Evolutionary conservation across 2,113 vertebrate genomes (phyloP), one percentile per base, ranked within the genome.

Genomic region (Heterotilapia buettikoferi): DNA sequence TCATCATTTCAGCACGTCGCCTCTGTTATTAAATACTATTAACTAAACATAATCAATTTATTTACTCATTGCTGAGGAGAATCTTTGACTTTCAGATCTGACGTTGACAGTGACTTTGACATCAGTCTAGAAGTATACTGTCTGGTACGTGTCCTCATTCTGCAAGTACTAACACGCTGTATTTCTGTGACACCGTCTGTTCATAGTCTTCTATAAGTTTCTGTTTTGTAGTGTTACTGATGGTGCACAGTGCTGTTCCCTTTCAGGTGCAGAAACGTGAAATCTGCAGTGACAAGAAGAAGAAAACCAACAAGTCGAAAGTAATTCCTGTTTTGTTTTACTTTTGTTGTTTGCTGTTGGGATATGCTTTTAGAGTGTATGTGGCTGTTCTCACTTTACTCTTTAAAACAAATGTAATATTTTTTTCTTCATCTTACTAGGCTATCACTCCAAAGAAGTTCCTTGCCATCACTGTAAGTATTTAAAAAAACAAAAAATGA

Each of bases 361-460:
- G 33, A 56, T 10, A 1, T 53, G 54, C 7, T 52, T n/a, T 36
- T 21, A 61, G 57, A 0, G 56, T 29, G 29, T 12, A 3, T 83
- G 6, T 40, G 38, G 40, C 82, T 38, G 63, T 66, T 12, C 24
- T 47, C 31, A 6, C 3, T 1, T n/a, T 16, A 18, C 7, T 19
- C 53, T 47, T 13, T 56, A 4, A 63, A 50, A 7, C 40, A 36
- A 68, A 45, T 9, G 0, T 6, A 24, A 11, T 3, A 0, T 31
- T 84, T 29, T 29, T 29, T 85, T 83, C 33, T 71, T 56, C 13
- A 2, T 87, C 63, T 63, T 90, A 85, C 21, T 78, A 99, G 99
- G 97, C 98, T 66, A 98, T 99, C 88, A 99, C 98, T 93, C 98
- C 98, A 84, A 99, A 99, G 93, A 97, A 98, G 94, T 97, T 99